Evolutionary conservation across 2,888 invertebrate species (phyloP).

Genomic region (Drosophila subsilvestris): DNA sequence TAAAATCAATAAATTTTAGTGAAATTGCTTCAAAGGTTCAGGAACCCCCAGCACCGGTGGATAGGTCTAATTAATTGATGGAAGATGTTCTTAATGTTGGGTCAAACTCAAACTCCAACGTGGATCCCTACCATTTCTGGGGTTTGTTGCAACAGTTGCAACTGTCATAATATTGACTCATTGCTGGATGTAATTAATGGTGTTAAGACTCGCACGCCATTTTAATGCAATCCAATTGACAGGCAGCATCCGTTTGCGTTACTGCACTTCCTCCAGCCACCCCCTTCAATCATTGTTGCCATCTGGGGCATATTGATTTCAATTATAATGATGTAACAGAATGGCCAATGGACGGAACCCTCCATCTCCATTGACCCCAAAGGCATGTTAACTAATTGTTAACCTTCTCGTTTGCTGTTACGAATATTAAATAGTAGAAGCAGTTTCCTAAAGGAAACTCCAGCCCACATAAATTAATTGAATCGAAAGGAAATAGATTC

Average conservation of each 20-base stretch:
- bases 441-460: not conserved
- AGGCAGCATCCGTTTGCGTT: conserved; percentile 59
- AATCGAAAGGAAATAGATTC: not conserved
- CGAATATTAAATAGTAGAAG: conserved; percentile 50
- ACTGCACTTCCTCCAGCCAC: conserved; percentile 36
- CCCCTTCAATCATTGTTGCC: conserved; percentile 2
- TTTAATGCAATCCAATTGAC: conserved; percentile 72
- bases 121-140: conserved; percentile 2
- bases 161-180: conserved; percentile 76
- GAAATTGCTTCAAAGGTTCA: conserved; percentile 22
- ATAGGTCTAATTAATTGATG: conserved; percentile 67
- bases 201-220: conserved; percentile 72
- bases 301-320: conserved; percentile 78
- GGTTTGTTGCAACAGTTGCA: conserved; percentile 43
- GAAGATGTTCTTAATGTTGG: conserved; percentile 38
- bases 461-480: not conserved
- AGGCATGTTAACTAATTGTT: conserved; percentile 54
- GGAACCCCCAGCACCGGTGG: conserved; percentile 7
- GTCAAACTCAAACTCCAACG: conserved; percentile 5
- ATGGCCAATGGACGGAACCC: conserved; percentile 7
- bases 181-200: conserved; percentile 73
- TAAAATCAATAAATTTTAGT: conserved; percentile 46
- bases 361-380: conserved; percentile 4
- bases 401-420: conserved; percentile 32
- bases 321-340: conserved; percentile 72